Conservation (phyloP, 2,113 vertebrate species). For the Meriones unguiculatus region DNA sequence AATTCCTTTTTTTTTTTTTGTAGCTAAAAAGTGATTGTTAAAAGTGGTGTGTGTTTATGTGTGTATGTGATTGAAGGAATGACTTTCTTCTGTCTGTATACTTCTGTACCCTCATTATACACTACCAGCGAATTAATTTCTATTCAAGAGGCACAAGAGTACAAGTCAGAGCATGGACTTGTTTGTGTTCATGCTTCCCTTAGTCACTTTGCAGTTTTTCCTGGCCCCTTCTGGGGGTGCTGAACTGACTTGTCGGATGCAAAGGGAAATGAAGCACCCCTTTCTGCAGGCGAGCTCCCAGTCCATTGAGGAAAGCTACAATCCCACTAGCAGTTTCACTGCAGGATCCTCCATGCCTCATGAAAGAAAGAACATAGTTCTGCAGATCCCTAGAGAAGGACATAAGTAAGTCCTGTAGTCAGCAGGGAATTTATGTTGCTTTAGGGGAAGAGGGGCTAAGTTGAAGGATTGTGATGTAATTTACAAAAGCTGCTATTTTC, state of each 20-base stretch:
- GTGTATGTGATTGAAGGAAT: background rate
- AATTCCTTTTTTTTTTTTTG: background rate
- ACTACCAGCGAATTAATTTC: background rate
- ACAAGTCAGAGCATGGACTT: background rate
- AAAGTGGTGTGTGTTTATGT: background rate
- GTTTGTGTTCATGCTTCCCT: background rate
- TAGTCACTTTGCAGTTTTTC: background rate
- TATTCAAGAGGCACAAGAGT: background rate
- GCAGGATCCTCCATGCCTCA: background rate
- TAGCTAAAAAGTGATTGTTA: slow-evolving; percentile 48
- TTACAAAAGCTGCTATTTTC: background rate
- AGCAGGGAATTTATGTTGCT: slow-evolving; percentile 20
- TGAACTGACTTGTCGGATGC: no score
- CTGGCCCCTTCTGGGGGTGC: background rate
- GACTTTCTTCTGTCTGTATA: background rate
- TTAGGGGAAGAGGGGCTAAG: slow-evolving; percentile 7
- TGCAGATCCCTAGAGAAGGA: background rate
- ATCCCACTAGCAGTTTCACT: background rate
- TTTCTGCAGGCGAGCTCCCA: background rate
- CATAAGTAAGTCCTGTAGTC: background rate
- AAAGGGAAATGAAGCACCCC: background rate
- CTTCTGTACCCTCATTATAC: background rate
- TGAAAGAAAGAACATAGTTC: background rate
- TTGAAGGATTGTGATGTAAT: slow-evolving; percentile 7
- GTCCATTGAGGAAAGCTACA: background rate